Evolutionary conservation across 1,140 invertebrate species (phyloP), one percentile per base, ranked within the genome.

Genomic region (Acromyrmex echinatior): DNA sequence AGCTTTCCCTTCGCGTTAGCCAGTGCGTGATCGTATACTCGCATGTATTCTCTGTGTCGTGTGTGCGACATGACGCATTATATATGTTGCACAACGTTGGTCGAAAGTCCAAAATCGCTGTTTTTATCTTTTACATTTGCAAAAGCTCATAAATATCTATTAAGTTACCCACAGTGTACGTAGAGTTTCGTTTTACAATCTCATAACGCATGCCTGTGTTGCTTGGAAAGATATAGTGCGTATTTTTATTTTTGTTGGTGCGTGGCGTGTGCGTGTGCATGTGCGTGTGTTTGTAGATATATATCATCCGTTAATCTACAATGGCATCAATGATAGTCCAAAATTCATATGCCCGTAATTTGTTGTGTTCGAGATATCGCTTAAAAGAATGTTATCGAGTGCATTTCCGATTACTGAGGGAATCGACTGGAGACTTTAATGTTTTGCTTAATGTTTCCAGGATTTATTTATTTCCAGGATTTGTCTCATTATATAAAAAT

Each of bases 101-200:
- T 76, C 74, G 62, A 14, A 49, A 74, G 88, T 71, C 18, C 76
- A 79, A 91, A 87, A 89, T 66, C 49, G 60, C 70, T 84, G 88
- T 86, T 92, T 92, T 91, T 92, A 84, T 92, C 82, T 91, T 91
- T 87, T 77, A 49, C 62, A 78, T 88, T 86, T 76, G 70, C 77
- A 82, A 91, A 90, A 91, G 65, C 56, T 76, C 88, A 90, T 91
- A 91, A 91, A 92, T 88, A 88, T 90, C 76, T 87, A 87, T 88
- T 84, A 91, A 91, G 90, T 91, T 90, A 91, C 87, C 82, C 80
- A 87, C 87, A 84, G 86, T 86, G 91, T 81, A 90, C 86, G 88
- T 86, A 78, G 45, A 51, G 71, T 31, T 73, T 60, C 77, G 60
- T 71, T 86, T 86, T 31, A 60, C 56, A 62, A 12, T n/a, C 53